phyloP scores from a whole-genome alignment of 2,888 invertebrate genomes.

The Drosophila quinaria region DNA sequence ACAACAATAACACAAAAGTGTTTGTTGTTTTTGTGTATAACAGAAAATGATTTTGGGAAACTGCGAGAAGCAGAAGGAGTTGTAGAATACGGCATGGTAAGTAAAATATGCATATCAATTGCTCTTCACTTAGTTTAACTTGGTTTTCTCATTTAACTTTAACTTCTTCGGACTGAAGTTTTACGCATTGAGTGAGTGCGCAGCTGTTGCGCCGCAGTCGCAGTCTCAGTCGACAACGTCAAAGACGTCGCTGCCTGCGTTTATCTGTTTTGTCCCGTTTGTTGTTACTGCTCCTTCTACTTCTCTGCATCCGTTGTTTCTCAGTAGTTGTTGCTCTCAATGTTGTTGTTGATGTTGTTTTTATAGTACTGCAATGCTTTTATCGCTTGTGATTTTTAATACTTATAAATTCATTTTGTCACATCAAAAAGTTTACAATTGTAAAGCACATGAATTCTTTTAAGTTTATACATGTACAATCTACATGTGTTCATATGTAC shows the following conservation, averaged over 20 bases:
- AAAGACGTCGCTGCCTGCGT: conserved; percentile 17
- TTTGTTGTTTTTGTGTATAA: conserved; percentile 73
- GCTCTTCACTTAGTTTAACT: conserved; percentile 13
- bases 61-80: conserved; percentile 26
- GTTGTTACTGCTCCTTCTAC: conserved; percentile 47
- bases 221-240: conserved; percentile 8
- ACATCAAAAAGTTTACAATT: conserved; percentile 42
- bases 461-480: conserved; percentile 5
- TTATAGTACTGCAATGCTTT: conserved; percentile 31
- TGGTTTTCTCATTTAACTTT: conserved; percentile 14
- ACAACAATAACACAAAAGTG: conserved; percentile 48
- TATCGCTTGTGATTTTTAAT: conserved; percentile 39
- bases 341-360: conserved; percentile 21
- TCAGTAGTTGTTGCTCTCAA: conserved; percentile 15
- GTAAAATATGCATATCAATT: conserved; percentile 14
- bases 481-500: conserved; percentile 9
- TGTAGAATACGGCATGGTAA: conserved; percentile 37
- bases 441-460: conserved; percentile 43
- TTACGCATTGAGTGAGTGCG: conserved; percentile 23
- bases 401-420: conserved; percentile 36
- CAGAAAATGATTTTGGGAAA: conserved; percentile 61
- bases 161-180: conserved; percentile 20
- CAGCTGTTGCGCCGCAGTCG: conserved; percentile 42
- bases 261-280: conserved; percentile 52
- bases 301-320: conserved; percentile 49